These are phyloP conservation scores for Rhynchomys soricoides DNA, from an alignment of 2,113 vertebrate genomes.

Conservation along the genomic window DNA sequence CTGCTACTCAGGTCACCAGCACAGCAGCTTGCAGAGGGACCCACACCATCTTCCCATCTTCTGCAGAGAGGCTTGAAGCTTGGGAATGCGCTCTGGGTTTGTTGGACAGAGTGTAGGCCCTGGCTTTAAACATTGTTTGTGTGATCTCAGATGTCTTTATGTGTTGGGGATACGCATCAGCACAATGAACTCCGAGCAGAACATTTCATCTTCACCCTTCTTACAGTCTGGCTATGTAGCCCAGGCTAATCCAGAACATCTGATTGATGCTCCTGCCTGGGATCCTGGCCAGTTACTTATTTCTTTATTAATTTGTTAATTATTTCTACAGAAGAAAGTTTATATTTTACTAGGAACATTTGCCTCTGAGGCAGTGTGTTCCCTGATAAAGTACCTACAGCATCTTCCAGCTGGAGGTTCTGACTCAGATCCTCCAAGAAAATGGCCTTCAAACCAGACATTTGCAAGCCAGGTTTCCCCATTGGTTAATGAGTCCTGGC, in stretches of 20 bases:
- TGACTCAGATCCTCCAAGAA: constrained; percentile 9
- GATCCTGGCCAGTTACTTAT: background rate
- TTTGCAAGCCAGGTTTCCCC: constrained; percentile 20
- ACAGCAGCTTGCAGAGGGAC: background rate
- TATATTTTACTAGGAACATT: background rate
- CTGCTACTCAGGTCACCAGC: too few species aligned
- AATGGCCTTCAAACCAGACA: background rate
- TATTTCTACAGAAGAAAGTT: constrained; percentile 26
- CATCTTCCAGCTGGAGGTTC: background rate
- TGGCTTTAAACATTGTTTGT: background rate
- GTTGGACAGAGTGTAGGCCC: background rate
- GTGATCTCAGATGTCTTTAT: background rate
- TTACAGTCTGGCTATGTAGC: background rate
- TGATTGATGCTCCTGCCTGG: background rate
- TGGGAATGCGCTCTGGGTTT: background rate
- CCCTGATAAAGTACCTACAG: background rate
- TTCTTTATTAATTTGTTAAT: constrained; percentile 4
- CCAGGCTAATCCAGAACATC: background rate
- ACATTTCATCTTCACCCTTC: background rate
- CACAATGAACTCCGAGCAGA: background rate
- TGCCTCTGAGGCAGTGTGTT: constrained; percentile 8
- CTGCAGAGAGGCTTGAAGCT: background rate
- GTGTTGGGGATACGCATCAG: background rate
- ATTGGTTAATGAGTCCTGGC: background rate
- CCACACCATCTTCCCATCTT: background rate